A percentile compares a stretch with the other conserved stretches of the same genome.
These are phyloP conservation scores for Tautogolabrus adspersus DNA, from an alignment of 2,113 vertebrate species.

Conservation along the genomic window DNA sequence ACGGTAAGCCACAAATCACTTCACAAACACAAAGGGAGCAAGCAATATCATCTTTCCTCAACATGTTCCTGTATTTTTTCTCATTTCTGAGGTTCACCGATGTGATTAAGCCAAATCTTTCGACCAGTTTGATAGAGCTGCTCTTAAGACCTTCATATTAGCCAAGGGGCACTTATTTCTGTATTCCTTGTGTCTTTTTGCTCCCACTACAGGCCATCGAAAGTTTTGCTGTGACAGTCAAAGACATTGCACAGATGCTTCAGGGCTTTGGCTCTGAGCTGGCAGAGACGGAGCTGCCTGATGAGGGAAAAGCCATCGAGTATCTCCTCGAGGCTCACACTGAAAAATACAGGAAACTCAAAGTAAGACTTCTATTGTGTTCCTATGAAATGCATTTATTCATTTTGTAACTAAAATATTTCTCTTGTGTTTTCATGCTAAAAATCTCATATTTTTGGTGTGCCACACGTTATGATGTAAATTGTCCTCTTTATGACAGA, in stretches of 20 bases:
- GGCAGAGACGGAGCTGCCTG: constrained; percentile 90
- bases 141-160: too few relatives aligned
- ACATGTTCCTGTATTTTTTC: background rate
- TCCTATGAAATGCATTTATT: background rate
- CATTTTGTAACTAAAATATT: background rate
- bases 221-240: constrained; percentile 95
- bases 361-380: constrained; percentile 80
- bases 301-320: constrained; percentile 87
- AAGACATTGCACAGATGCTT: constrained; percentile 96
- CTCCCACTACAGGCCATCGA: constrained; percentile 91
- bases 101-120: background rate
- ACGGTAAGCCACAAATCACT: constrained; percentile 83
- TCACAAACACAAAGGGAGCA: background rate
- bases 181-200: constrained; percentile 15
- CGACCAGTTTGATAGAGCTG: too few relatives aligned
- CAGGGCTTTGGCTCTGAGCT: constrained; percentile 94
- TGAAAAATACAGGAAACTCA: constrained; percentile 91
- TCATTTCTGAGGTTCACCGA: background rate
- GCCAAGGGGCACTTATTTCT: too few relatives aligned
- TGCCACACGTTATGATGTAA: background rate
- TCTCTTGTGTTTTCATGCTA: too few relatives aligned
- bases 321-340: constrained; percentile 87
- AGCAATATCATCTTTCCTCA: background rate
- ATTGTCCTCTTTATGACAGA: constrained; percentile 75
- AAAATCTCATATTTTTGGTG: background rate